A percentile compares a stretch with the other conserved stretches of the same genome.
phyloP scores from a whole-genome alignment of 2,888 invertebrate species.

The Chaetogeoica ovagalla region DNA sequence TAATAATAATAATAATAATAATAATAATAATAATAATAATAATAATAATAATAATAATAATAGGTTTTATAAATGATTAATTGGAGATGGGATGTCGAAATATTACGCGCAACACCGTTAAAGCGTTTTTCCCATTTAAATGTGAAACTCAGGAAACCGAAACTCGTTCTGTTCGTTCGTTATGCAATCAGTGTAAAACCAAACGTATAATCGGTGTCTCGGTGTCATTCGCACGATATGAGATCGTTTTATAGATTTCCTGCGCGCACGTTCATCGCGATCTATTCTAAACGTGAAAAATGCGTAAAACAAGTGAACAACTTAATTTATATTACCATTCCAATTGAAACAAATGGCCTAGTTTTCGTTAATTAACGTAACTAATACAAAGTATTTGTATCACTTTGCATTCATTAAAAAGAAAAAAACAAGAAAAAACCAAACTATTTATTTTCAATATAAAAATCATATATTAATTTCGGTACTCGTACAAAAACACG shows the following conservation, averaged over 20 bases:
- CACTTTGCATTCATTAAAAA: neutral
- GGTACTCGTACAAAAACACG: no score
- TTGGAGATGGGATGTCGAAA: neutral
- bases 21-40: no score
- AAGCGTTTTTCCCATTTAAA: neutral
- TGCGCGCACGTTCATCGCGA: no score
- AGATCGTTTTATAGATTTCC: constrained; percentile 4
- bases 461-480: neutral
- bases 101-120: no score
- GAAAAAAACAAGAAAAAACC: no score
- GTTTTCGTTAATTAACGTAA: neutral
- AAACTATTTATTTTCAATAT: neutral
- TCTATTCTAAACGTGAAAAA: neutral
- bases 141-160: neutral
- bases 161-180: neutral
- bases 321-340: neutral
- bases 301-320: neutral
- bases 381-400: neutral
- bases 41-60: no score
- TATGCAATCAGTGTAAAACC: neutral
- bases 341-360: neutral
- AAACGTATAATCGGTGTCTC: neutral
- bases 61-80: neutral
- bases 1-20: no score
- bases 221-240: neutral